Base-by-base conservation (phyloP, 2,797 vertebrate species). In the Anas bernieri region DNA sequence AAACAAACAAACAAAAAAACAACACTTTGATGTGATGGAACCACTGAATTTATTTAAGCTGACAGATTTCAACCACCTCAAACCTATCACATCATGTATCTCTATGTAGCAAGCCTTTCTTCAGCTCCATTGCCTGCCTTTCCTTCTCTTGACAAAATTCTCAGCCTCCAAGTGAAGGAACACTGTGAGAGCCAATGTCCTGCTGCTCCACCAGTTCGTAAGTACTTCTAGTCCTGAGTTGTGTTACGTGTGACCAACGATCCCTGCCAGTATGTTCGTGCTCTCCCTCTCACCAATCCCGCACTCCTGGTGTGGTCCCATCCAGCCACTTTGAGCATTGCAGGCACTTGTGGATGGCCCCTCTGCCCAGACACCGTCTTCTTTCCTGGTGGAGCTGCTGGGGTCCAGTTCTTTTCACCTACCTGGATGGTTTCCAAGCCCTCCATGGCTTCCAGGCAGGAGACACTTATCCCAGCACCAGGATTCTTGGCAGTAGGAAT, bases 291-390 rank as follows among this genome's bases (percentile, higher is more conserved):
- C 45, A 7, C 70, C 10, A n/a, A 7, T 1, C 50, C 54, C 35
- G 20, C 6, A 3, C n/a, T 78, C 70, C 48, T 13, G 55, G 45
- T 26, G 3, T 2, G 1, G 21, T 26, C 58, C 64, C 55, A 56
- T 12, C 18, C 41, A 86, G 16, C 43, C 79, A 50, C 5, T 15
- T 4, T 18, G 17, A 59, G 75, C n/a, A 35, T 37, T 45, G 30
- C n/a, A 26, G 72, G 35, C 45, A 12, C 37, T 33, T 4, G 1
- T 6, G 23, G 22, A 31, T 1, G 0, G 26, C 8, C 30, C 6
- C 39, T 77, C 46, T 70, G 16, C 23, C 43, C 35, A 0, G 0
- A 1, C 26, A 26, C 11, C 4, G 2, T 11, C 46, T 22, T 43
- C 63, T 43, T 33, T 75, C 72, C 80, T 73, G 43, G 20, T 18